A percentile compares a stretch with the other conserved stretches of the same genome.
Evolutionary conservation across 1,140 invertebrate genomes (phyloP).

Genomic region (Anthonomus grandis): DNA sequence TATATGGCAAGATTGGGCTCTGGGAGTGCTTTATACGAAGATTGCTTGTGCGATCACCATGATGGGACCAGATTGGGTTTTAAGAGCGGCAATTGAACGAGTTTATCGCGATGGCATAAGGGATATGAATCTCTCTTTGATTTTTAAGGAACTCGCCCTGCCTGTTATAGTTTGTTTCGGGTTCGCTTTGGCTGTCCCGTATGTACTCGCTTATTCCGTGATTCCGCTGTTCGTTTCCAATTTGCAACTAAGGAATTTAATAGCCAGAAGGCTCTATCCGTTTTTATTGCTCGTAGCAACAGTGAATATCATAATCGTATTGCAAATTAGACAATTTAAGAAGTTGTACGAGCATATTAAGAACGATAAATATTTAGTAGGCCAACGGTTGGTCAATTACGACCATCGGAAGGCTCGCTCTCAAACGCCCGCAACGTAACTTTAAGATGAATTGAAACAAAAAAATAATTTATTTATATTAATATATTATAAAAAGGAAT

Average conservation of each 20-base stretch:
- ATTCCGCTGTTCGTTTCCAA: slow-evolving; percentile 75
- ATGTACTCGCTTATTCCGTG: slow-evolving; percentile 79
- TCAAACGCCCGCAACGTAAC: slow-evolving; percentile 12
- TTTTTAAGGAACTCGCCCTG: slow-evolving; percentile 79
- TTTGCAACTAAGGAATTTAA: slow-evolving; percentile 69
- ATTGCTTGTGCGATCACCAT: slow-evolving; percentile 95
- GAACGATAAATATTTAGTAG: slow-evolving; percentile 98
- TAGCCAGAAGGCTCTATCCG: slow-evolving; percentile 89
- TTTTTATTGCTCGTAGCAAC: slow-evolving; percentile 72
- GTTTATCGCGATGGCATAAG: slow-evolving; percentile 87
- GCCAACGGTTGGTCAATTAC: slow-evolving; percentile 92
- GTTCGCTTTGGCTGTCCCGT: slow-evolving; percentile 84
- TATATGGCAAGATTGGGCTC: slow-evolving; percentile 95
- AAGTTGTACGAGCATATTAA: slow-evolving; percentile 97
- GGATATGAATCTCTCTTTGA: slow-evolving; percentile 85
- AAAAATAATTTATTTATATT: too few species aligned
- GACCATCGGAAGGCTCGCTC: slow-evolving; percentile 63
- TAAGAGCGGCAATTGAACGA: slow-evolving; percentile 86
- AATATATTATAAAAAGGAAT: too few species aligned
- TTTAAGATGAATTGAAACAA: slow-evolving; percentile 1
- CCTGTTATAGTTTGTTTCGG: slow-evolving; percentile 87
- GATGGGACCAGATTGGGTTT: slow-evolving; percentile 96
- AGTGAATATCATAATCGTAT: slow-evolving; percentile 65
- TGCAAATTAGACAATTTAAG: slow-evolving; percentile 84
- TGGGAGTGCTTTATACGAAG: slow-evolving; percentile 96